phyloP scores from a whole-genome alignment of 2,113 vertebrate species.

The Hyperopisus bebe region DNA sequence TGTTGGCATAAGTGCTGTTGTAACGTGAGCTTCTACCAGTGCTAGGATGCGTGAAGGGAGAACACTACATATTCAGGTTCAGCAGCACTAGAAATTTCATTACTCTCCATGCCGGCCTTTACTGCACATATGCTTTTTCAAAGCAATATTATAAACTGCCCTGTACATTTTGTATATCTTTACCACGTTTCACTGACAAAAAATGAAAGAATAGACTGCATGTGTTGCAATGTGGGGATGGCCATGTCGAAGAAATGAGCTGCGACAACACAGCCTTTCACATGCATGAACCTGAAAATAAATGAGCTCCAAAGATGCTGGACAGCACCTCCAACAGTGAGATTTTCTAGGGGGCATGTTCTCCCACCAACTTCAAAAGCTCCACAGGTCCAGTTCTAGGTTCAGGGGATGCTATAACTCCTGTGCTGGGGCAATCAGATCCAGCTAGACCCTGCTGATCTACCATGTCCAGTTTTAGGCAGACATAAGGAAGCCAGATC shows the following conservation, averaged over 20 bases:
- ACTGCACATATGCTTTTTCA: neutral
- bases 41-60: neutral
- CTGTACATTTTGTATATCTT: neutral
- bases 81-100: neutral
- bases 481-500: conserved; percentile 14
- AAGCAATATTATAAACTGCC: neutral
- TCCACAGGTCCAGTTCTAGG: neutral
- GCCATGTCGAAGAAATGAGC: conserved; percentile 21
- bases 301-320: conserved; percentile 31
- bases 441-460: neutral
- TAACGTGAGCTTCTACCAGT: neutral
- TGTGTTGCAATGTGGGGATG: neutral
- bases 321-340: conserved; percentile 30
- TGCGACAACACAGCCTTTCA: conserved; percentile 27
- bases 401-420: neutral
- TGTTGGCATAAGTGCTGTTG: neutral
- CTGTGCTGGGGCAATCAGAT: neutral
- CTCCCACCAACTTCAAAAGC: conserved; percentile 32
- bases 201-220: neutral
- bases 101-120: neutral
- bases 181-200: neutral
- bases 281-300: conserved; percentile 18
- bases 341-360: conserved; percentile 34
- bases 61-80: neutral
- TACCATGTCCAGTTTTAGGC: neutral